Base-by-base conservation (phyloP, 2,888 invertebrate species). In the Mesorhabditis belari region DNA sequence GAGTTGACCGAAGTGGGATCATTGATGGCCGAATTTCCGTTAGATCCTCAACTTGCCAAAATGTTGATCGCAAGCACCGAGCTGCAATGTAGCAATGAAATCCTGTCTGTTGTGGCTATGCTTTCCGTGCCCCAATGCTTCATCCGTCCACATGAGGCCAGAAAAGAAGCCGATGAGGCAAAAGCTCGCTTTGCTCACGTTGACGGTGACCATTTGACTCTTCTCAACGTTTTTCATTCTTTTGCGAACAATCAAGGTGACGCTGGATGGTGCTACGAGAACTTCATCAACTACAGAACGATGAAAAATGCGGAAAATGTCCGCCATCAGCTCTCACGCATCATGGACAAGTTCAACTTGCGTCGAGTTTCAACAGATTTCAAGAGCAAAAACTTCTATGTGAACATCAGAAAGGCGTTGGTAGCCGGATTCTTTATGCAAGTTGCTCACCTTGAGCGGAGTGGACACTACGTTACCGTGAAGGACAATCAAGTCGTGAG, bases 401-500 rank as follows among this genome's bases (percentile, higher is more conserved):
- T 95, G 57, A 98, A 98, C 83, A 99, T 99, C 79, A 87, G 98
- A 69, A 98, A 96, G 85, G 95, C 98, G 0, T 87, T 99, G 28
- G 95, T 98, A 21, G 90, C 94, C 73, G 98, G 98, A 60, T 99
- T 95, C 84, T 99, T 99, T 82, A 98, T 98, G 98, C 98, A 98
- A 88, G 90, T 96, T 19, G 98, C 96, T 0, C 98, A 98, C 85
- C 84, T 98, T 73, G 98, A 99, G 82, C 86, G 95, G 59, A 95
- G 92, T 0, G 98, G 98, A 0, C 94, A 96, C 84, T 99, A 99
- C 83, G 86, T 96, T 69, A 98, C 98, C 3, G 93, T 96, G 69
- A 98, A 99, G 82, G 98, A 99, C 85, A 96, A 96, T 85, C 98
- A 99, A 85, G n/a, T n/a, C n/a, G n/a, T n/a, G n/a, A n/a, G n/a